These are phyloP conservation scores for Ennomos erosarius DNA, from an alignment of 2,888 invertebrate species.

Conservation along the genomic window DNA sequence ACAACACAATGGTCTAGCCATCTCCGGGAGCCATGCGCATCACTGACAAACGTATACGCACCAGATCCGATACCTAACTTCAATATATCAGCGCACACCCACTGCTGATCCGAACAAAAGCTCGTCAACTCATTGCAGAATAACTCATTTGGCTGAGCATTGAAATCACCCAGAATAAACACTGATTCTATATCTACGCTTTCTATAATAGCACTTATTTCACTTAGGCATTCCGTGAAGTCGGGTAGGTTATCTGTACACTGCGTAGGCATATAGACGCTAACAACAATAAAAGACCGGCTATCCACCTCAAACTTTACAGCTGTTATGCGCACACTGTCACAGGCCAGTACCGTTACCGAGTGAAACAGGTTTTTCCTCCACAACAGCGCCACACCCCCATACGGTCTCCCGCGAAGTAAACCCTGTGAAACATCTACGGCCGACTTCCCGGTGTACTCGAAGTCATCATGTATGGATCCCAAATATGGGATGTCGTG, in stretches of 20 bases:
- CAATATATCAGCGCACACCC: conserved; percentile 2
- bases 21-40: no score
- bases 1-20: no score
- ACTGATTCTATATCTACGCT: conserved; percentile 1
- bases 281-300: no score
- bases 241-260: neutral
- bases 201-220: conserved; percentile 4
- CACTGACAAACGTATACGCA: no score
- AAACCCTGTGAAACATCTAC: neutral
- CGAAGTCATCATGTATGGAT: neutral
- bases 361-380: neutral
- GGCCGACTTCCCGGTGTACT: neutral
- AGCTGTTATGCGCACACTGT: no score
- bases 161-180: no score
- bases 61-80: neutral
- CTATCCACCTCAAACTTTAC: no score
- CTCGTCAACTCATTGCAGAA: neutral
- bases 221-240: conserved; percentile 6
- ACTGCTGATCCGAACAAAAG: neutral
- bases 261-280: no score
- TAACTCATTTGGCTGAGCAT: neutral
- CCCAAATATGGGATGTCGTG: neutral
- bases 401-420: neutral
- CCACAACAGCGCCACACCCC: neutral
- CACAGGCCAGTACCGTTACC: neutral